Evolutionary conservation across 2,113 vertebrate species (phyloP).

Genomic region (Myodes glareolus): DNA sequence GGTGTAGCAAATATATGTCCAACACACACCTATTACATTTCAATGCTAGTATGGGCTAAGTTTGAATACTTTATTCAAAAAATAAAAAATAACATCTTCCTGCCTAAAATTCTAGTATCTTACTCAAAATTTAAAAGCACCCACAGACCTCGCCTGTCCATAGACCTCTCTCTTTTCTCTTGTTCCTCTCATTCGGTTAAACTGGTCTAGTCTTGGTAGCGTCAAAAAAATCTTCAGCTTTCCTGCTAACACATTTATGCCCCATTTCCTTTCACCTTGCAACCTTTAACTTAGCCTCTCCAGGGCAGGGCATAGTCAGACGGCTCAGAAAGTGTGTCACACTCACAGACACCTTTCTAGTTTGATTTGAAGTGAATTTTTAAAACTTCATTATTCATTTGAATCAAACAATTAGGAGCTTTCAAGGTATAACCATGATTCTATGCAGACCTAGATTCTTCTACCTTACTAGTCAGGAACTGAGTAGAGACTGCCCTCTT

Average conservation of each 20-base stretch:
- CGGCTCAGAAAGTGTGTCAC: background rate
- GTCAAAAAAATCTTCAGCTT: background rate
- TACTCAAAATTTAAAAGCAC: background rate
- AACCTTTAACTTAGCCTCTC: background rate
- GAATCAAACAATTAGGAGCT: slow-evolving; percentile 1
- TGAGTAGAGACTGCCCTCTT: slow-evolving; percentile 60
- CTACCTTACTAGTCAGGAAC: background rate
- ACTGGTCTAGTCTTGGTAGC: background rate
- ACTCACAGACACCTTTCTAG: background rate
- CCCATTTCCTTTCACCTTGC: background rate
- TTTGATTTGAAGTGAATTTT: slow-evolving; percentile 27
- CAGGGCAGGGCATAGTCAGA: background rate
- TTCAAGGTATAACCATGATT: slow-evolving; percentile 12
- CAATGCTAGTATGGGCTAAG: background rate
- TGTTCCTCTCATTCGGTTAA: background rate
- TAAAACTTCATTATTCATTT: background rate
- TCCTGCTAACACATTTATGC: background rate
- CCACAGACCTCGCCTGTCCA: background rate
- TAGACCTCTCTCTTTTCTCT: background rate
- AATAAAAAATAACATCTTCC: background rate
- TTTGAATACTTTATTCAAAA: slow-evolving; percentile 54
- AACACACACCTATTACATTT: slow-evolving; percentile 6
- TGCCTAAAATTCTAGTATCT: background rate
- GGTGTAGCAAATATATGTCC: background rate
- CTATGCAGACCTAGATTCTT: background rate